These are phyloP conservation scores for Troides helena DNA, from an alignment of 2,888 invertebrate genomes.

Conservation along the genomic window DNA sequence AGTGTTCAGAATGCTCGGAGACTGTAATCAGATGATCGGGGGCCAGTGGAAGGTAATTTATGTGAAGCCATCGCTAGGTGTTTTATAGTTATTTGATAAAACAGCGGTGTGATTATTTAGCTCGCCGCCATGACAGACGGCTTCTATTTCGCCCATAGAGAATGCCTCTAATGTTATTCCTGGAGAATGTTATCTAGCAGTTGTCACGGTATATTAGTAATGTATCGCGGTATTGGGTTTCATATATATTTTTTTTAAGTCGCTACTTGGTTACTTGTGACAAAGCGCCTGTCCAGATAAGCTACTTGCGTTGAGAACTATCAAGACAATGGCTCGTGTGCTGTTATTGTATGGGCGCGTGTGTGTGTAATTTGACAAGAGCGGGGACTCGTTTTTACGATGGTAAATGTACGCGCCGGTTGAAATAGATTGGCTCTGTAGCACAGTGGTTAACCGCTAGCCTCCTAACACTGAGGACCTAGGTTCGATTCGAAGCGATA, in stretches of 20 bases:
- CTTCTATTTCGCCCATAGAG: constrained; percentile 67
- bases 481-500: too few species aligned
- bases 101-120: constrained; percentile 77
- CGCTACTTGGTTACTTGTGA: constrained; percentile 32
- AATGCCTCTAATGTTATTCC: constrained; percentile 58
- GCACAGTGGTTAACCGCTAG: neutral
- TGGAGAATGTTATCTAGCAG: constrained; percentile 55
- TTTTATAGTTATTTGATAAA: constrained; percentile 79
- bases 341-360: constrained; percentile 13
- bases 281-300: constrained; percentile 33
- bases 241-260: constrained; percentile 33
- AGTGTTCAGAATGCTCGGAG: constrained; percentile 40
- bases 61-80: constrained; percentile 67
- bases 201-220: constrained; percentile 50
- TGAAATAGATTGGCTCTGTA: neutral
- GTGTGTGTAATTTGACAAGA: constrained; percentile 18
- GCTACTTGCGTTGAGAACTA: constrained; percentile 29
- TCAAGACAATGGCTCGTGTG: constrained; percentile 22
- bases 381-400: neutral
- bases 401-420: neutral
- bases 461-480: too few species aligned
- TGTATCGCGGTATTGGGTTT: constrained; percentile 43
- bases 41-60: constrained; percentile 66
- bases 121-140: constrained; percentile 64
- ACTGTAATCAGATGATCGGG: constrained; percentile 36